Conservation (phyloP, 1,140 invertebrate species). For the Conus ventricosus region DNA sequence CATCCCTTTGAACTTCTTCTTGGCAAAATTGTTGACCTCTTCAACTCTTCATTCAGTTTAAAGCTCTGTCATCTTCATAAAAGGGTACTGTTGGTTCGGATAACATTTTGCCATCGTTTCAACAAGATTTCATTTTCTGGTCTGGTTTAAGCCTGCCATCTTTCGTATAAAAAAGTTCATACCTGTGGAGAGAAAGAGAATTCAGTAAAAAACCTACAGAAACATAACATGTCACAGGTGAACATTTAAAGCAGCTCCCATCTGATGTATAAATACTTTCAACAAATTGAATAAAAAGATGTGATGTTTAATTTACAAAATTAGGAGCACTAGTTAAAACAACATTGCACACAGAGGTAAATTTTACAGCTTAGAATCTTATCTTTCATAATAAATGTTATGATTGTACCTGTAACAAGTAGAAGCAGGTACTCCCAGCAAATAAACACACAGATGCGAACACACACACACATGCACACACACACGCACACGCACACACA, state of each 20-base stretch:
- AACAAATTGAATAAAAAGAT: no score
- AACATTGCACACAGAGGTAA: no score
- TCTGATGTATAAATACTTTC: no score
- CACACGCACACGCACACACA: no score
- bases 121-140: conserved; percentile 50
- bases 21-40: conserved; percentile 31
- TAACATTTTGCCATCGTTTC: conserved; percentile 45
- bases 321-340: no score
- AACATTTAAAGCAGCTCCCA: background rate
- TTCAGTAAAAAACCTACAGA: background rate
- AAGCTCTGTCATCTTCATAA: conserved; percentile 52
- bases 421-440: no score
- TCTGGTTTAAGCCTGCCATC: conserved; percentile 48
- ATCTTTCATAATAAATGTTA: no score
- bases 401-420: no score
- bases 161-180: conserved; percentile 54
- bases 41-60: conserved; percentile 48
- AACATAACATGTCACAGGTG: background rate
- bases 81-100: conserved; percentile 49
- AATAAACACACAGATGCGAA: no score
- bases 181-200: conserved; percentile 34
- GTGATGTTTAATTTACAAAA: no score
- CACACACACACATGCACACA: no score
- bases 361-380: no score
- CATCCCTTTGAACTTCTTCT: conserved; percentile 29